Evolutionary conservation across 1,140 invertebrate genomes (phyloP).

Genomic region (Ceratosolen fusciceps): DNA sequence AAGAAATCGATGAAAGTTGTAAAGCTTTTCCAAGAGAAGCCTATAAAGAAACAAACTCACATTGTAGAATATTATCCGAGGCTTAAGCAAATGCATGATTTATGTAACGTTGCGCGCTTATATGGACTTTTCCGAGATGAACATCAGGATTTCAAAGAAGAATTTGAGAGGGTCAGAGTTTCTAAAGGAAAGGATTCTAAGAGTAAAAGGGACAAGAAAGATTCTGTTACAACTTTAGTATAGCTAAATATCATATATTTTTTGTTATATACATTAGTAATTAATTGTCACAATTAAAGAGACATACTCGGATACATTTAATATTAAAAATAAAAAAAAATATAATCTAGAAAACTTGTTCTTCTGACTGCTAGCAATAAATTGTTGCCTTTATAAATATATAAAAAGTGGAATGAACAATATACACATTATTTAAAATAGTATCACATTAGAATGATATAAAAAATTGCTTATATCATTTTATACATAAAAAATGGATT

Average conservation of each 20-base stretch:
- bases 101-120: slow-evolving; percentile 80
- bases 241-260: neutral
- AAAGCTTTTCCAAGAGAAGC: slow-evolving; percentile 82
- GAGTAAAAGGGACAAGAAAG: slow-evolving; percentile 58
- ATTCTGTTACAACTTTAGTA: slow-evolving; percentile 24
- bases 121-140: slow-evolving; percentile 91
- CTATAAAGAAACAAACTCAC: slow-evolving; percentile 81
- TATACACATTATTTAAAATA: slow-evolving; percentile 27
- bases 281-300: neutral
- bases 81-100: slow-evolving; percentile 79
- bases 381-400: slow-evolving; percentile 15
- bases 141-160: slow-evolving; percentile 92
- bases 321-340: neutral
- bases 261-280: too few relatives aligned
- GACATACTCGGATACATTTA: neutral
- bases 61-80: slow-evolving; percentile 90
- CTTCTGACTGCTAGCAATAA: neutral
- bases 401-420: slow-evolving; percentile 10
- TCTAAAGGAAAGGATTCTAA: slow-evolving; percentile 81
- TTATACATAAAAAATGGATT: too few relatives aligned
- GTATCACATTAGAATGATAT: slow-evolving; percentile 8
- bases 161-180: slow-evolving; percentile 83
- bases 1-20: slow-evolving; percentile 87
- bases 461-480: too few relatives aligned
- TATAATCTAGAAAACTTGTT: neutral